Base-by-base conservation (phyloP, 2,797 vertebrate genomes). In the Paguma larvata region DNA sequence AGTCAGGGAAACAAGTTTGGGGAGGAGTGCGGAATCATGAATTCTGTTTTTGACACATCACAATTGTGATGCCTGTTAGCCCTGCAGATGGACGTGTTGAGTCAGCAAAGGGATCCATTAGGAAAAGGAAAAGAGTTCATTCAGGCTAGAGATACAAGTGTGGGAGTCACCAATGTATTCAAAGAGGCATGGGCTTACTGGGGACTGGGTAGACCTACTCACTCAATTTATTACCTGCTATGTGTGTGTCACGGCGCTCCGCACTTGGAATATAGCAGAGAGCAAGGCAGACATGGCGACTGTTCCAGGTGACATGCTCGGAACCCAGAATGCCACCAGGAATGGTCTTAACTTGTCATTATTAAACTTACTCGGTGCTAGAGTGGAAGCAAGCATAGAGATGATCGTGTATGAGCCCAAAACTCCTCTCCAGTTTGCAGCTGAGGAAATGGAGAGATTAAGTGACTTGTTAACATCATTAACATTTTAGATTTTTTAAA, bases 271-370 rank as follows among this genome's bases (percentile, higher is more conserved):
- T n/a, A 34, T 2, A 82, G 27, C 25, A 92, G 82, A 53, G 62
- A 65, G 30, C 38, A 34, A 87, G 59, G 65, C 67, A 89, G 51
- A 75, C 51, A n/a, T 14, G 2, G 48, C 72, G 62, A 65, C 56
- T 89, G 48, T 38, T 94, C 30, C 11, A 70, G 68, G 44, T 41
- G 51, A 70, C 25, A 62, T 25, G 32, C n/a, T 78, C 62, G 77
- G n/a, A 92, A 67, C 21, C 44, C 25, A 25, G 59, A 16, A 19
- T 56, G 59, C 85, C 94, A 38, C 63, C 67, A 89, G 32, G 34
- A 86, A 63, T 63, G 21, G 53, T 65, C 92, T 97, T 77, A 14
- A 77, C 68, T 75, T 94, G 44, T 78, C 77, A 56, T 56, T 82
- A 70, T 41, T 86, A 90, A 87, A 48, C n/a, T 59, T 78, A 79